phyloP scores from a whole-genome alignment of 2,113 vertebrate genomes.

The Turnix velox region DNA sequence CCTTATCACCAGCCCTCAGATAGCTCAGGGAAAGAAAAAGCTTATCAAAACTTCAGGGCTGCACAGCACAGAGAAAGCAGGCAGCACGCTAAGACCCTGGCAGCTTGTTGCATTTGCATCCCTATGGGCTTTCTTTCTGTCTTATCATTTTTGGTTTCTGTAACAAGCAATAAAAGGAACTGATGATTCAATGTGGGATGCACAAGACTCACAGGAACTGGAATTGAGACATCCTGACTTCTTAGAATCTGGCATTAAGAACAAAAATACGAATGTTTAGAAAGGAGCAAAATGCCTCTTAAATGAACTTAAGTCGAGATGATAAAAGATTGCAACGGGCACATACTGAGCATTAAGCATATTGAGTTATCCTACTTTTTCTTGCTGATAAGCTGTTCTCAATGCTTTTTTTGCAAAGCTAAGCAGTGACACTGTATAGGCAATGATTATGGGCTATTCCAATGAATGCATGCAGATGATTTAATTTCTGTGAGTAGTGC shows the following conservation, averaged over 20 bases:
- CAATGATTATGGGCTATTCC: not conserved
- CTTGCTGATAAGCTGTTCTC: constrained; percentile 15
- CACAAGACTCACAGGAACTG: not conserved
- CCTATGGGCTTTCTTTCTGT: constrained; percentile 4
- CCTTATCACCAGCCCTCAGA: constrained; percentile 53
- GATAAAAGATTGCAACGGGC: not conserved
- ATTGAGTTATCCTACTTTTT: constrained; percentile 5
- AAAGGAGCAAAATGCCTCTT: not conserved
- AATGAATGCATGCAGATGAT: not conserved
- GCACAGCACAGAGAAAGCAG: constrained; percentile 36
- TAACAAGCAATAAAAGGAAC: constrained; percentile 26
- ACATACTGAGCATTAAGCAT: not conserved
- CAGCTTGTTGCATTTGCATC: constrained; percentile 59
- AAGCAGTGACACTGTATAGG: not conserved
- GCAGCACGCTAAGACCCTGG: not conserved
- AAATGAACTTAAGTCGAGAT: not conserved
- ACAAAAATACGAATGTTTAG: not conserved
- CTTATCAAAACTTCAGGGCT: constrained; percentile 46
- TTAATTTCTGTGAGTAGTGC: not conserved
- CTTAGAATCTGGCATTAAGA: not conserved
- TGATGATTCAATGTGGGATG: constrained; percentile 16
- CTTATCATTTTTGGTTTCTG: constrained; percentile 7
- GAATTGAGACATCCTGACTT: not conserved
- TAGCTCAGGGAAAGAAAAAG: constrained; percentile 8
- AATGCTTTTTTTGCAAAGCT: not conserved